Evolutionary conservation across 2,888 invertebrate species (phyloP), one percentile per base, ranked within the genome.

Genomic region (Notodonta ziczac): DNA sequence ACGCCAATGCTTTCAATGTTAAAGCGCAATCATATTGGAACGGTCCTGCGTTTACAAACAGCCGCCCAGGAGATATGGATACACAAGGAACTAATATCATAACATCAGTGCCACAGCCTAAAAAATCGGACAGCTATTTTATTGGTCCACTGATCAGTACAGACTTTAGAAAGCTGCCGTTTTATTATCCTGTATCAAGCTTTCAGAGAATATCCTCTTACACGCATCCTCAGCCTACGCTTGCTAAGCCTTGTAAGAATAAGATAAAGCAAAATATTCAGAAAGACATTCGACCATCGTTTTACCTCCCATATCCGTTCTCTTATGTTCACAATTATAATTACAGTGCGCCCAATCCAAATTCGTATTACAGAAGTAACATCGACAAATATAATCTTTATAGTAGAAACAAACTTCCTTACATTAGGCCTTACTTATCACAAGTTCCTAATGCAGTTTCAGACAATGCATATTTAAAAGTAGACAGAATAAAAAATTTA

Each of bases 171-270:
- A 85, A 80, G 66, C 24, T 86, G 6, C 87, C 89, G 0, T 90
- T 88, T 74, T 85, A 86, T 61, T 87, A 88, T 58, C 84, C 87
- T 2, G 67, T 86, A 14, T 82, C 89, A 4, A 69, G 67, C 44
- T 86, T 88, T 50, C 87, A 90, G 69, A 82, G 84, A 59, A 57
- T 72, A 24, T 69, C 83, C 4, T 86, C 90, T 0, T 90, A 91
- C 58, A 58, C 74, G 0, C 80, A 85, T 67, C 72, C 74, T 5
- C 24, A 56, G 14, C 58, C 62, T 6, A 58, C 60, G 14, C 51
- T 58, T 5, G 52, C 46, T 46, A 12, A 55, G 46, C 62, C 66
- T 32, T 56, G 61, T 13, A 60, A 60, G 54, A 40, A 51, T 7
- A 51, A 50, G 35, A 9, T 60, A 59, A 55, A 32, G 48, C n/a